Percentiles rank a stretch among this genome's conserved stretches.
phyloP scores from a whole-genome alignment of 2,888 invertebrate species.

The Ophion obscuratus region DNA sequence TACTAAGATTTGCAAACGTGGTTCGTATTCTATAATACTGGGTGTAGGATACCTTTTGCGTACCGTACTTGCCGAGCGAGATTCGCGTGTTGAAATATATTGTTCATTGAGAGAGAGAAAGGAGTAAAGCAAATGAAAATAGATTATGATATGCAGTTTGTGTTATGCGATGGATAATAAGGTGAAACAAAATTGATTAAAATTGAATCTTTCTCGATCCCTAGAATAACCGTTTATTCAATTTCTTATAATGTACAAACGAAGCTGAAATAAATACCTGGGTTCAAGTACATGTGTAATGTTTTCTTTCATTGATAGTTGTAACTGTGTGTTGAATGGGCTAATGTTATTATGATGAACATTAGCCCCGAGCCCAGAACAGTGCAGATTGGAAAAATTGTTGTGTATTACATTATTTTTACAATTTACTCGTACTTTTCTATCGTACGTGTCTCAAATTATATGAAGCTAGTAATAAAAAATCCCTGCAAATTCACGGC shows the following conservation, averaged over 20 bases:
- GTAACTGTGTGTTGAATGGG: background rate
- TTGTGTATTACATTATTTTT: too few relatives aligned
- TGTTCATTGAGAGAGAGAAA: conserved; percentile 53
- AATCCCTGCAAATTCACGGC: background rate
- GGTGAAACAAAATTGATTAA: conserved; percentile 67
- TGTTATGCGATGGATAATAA: conserved; percentile 58
- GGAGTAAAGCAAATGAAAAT: background rate
- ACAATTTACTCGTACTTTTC: background rate
- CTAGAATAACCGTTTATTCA: conserved; percentile 78
- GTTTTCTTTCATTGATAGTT: background rate
- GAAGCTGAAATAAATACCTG: conserved; percentile 81
- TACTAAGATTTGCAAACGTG: conserved; percentile 72
- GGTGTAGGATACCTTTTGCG: conserved; percentile 81
- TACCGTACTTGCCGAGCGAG: conserved; percentile 79
- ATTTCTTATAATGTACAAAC: conserved; percentile 82
- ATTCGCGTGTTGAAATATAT: conserved; percentile 73
- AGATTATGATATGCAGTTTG: conserved; percentile 50
- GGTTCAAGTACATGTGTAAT: conserved; percentile 66
- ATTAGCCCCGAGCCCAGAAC: too few relatives aligned
- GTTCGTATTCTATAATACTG: conserved; percentile 78
- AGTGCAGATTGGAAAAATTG: too few relatives aligned
- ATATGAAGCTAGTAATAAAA: background rate
- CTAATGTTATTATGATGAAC: background rate
- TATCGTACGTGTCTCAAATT: background rate
- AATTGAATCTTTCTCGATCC: conserved; percentile 71